Base-by-base conservation (phyloP, 2,113 vertebrate genomes). In the Zosterops lateralis region DNA sequence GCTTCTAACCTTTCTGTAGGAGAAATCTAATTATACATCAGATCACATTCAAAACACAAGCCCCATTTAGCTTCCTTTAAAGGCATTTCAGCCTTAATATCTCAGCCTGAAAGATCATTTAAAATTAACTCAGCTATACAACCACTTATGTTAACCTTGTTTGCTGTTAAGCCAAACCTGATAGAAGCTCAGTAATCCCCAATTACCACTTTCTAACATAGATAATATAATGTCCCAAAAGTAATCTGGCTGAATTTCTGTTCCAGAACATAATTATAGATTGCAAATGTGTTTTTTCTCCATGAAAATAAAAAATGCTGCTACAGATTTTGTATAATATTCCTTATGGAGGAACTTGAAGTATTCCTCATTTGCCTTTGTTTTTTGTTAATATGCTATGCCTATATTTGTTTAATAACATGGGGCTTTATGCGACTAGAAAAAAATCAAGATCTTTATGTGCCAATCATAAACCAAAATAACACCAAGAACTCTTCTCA, bases 401-500 rank as follows among this genome's bases (percentile, higher is more conserved):
- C 14, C 17, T 68, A 14, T 26, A 68, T 45, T 80, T 68, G 71
- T 44, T 79, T 75, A 76, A 64, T 57, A 76, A 54, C 22, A 62
- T n/a, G 7, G 11, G 7, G 19, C 38, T 74, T 85, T 76, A 74
- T 50, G 36, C 17, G 68, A 65, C 25, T 40, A 50, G 48, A 26
- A 93, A 83, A 75, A 80, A 83, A 34, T 14, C 25, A 62, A 88
- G 56, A 81, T 20, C 36, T 74, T 77, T 70, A 34, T 25, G n/a
- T 70, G 70, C 40, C 86, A 73, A 84, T 70, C 44, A 83, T 36
- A 94, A 90, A 77, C 25, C 31, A 88, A 92, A 94, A 80, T 51
- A 89, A 91, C 53, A 86, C 36, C 44, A 81, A 53, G 45, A 78
- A 84, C 70, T 74, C 34, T 70, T 88, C 28, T 60, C 65, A 51